Conservation (phyloP, 2,797 vertebrate species). For the Neosalanx taihuensis region DNA sequence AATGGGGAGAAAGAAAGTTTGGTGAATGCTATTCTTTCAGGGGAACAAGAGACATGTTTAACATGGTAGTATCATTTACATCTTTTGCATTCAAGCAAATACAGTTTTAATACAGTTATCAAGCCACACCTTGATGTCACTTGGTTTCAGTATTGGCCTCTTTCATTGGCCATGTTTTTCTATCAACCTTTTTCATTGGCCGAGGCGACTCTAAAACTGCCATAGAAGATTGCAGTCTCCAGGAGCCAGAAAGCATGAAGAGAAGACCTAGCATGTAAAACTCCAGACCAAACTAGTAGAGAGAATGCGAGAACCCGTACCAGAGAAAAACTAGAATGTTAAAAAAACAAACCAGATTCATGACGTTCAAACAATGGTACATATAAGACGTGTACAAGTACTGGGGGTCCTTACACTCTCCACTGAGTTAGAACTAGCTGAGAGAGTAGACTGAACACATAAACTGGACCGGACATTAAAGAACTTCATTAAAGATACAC, state of each 20-base stretch:
- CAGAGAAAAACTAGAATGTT: slow-evolving; percentile 48
- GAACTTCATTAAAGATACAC: slow-evolving; percentile 32
- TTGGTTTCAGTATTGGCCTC: slow-evolving; percentile 64
- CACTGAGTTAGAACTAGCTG: slow-evolving; percentile 22
- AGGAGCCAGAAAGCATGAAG: slow-evolving; percentile 68
- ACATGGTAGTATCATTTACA: slow-evolving; percentile 82
- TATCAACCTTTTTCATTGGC: slow-evolving; percentile 60
- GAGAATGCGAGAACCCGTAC: slow-evolving; percentile 43
- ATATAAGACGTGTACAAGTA: slow-evolving; percentile 63
- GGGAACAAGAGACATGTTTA: slow-evolving; percentile 83
- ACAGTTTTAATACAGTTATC: slow-evolving; percentile 73
- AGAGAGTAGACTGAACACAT: slow-evolving; percentile 13
- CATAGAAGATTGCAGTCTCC: slow-evolving; percentile 53
- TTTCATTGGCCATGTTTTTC: slow-evolving; percentile 57
- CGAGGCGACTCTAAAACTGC: slow-evolving; percentile 37
- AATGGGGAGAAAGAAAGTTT: slow-evolving; percentile 52
- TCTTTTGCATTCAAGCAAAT: slow-evolving; percentile 73
- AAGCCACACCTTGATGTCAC: slow-evolving; percentile 67
- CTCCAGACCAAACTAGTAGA: slow-evolving; percentile 34
- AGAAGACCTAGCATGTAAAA: slow-evolving; percentile 66
- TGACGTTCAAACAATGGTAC: slow-evolving; percentile 93
- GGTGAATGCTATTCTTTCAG: slow-evolving; percentile 86
- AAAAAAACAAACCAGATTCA: slow-evolving; percentile 61
- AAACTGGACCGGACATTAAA: slow-evolving; percentile 18
- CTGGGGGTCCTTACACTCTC: neutral